Conservation (phyloP, 2,113 vertebrate species). For the Neofelis nebulosa region DNA sequence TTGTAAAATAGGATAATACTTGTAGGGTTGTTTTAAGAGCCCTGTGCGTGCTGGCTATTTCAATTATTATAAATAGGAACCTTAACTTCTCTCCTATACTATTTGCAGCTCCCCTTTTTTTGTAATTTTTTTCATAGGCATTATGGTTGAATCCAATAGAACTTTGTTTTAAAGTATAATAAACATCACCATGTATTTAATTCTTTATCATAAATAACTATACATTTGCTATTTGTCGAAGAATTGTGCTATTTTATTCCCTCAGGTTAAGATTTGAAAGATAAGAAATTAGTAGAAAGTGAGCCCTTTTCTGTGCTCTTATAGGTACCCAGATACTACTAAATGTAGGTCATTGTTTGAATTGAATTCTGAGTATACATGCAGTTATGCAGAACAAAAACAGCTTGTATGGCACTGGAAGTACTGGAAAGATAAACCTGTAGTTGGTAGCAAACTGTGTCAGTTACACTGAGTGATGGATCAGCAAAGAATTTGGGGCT, state of each 20-base stretch:
- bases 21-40: neutral
- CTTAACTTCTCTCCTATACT: neutral
- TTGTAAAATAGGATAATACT: constrained; percentile 36
- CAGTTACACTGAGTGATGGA: neutral
- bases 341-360: constrained; percentile 50
- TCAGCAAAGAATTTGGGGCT: constrained; percentile 9
- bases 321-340: neutral
- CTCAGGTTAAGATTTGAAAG: neutral
- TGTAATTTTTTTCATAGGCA: neutral
- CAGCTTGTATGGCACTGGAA: constrained; percentile 1
- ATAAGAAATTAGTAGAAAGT: constrained; percentile 29
- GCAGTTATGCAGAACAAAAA: constrained; percentile 37
- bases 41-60: neutral
- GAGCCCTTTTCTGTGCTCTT: constrained; percentile 7
- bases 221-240: constrained; percentile 39
- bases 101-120: neutral
- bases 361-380: constrained; percentile 26
- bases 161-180: constrained; percentile 50
- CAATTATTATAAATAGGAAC: neutral
- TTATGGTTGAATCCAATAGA: neutral
- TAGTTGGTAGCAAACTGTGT: neutral
- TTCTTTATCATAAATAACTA: constrained; percentile 44
- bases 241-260: constrained; percentile 28
- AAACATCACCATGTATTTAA: constrained; percentile 26
- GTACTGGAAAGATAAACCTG: constrained; percentile 12